Base-by-base conservation (phyloP, 2,797 vertebrate genomes). In the Eidolon dupreanum region DNA sequence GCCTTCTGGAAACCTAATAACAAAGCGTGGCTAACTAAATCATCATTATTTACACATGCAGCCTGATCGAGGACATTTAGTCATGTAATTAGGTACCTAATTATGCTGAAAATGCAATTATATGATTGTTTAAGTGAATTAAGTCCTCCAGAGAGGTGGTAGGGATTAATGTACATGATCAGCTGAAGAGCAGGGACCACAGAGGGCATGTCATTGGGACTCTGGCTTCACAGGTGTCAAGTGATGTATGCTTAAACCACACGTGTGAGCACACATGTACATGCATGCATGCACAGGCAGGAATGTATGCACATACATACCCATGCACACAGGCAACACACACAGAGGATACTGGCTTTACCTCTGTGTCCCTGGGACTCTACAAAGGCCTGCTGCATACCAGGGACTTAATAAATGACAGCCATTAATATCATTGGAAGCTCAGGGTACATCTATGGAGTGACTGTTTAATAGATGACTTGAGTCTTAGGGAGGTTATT, bases 21-120 rank as follows among this genome's bases (percentile, higher is more conserved):
- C 93, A 97, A 75, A 96, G 88, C 28, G 0, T 46, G 33, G 13
- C 91, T 95, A 96, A 97, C 71, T 55, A 70, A 95, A 88, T 95
- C 97, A 93, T 96, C 57, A 84, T 95, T 94, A 95, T 97, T 96
- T 92, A 96, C 96, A 94, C 83, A 43, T 87, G 74, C 78, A 91
- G 71, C 57, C 75, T 19, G 38, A 91, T 87, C 0, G 24, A 95
- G 96, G 90, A 33, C 75, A 87, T 91, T 94, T 90, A 95, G 86
- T 88, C 88, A 20, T 28, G 41, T 93, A 95, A 94, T 97, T 96
- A 97, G 83, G 95, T 96, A 51, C 88, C 95, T 90, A 97, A 96
- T 97, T 93, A 87, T 91, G 95, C 94, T 97, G 92, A 94, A 98
- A 97, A 97, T 93, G 92, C 59, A 96, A 96, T 87, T 97, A 96